phyloP scores from a whole-genome alignment of 1,140 invertebrate genomes.

The Diorhabda carinulata region DNA sequence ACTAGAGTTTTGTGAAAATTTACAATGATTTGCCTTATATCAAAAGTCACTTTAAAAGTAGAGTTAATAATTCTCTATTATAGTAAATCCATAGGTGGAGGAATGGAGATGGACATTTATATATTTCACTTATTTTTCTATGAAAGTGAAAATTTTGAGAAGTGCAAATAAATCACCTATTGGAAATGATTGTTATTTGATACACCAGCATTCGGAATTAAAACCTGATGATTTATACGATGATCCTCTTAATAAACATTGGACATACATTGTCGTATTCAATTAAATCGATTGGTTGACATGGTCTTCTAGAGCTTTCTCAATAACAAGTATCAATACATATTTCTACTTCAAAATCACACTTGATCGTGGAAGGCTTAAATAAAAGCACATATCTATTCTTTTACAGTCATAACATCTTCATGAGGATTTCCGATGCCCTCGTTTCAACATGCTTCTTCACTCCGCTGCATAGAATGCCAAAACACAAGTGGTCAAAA shows the following conservation, averaged over 20 bases:
- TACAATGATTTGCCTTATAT: conserved; percentile 13
- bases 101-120: background rate
- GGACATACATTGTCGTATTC: background rate
- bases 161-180: background rate
- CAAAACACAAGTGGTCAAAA: too few species aligned
- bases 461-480: too few species aligned
- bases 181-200: background rate
- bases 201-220: background rate
- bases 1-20: conserved; percentile 21
- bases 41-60: conserved; percentile 17
- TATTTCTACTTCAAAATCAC: too few species aligned
- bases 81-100: conserved; percentile 15
- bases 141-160: background rate
- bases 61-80: conserved; percentile 4
- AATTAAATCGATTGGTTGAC: too few species aligned
- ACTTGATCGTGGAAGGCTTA: too few species aligned
- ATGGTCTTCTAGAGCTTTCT: too few species aligned
- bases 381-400: too few species aligned
- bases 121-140: background rate
- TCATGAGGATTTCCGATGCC: too few species aligned
- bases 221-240: background rate
- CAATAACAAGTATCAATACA: too few species aligned
- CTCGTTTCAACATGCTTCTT: too few species aligned
- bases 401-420: too few species aligned
- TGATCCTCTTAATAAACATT: background rate